Percentiles rank a stretch among this genome's conserved stretches.
Conservation (phyloP, 2,797 vertebrate genomes). For the Phyllotis vaccarum region DNA sequence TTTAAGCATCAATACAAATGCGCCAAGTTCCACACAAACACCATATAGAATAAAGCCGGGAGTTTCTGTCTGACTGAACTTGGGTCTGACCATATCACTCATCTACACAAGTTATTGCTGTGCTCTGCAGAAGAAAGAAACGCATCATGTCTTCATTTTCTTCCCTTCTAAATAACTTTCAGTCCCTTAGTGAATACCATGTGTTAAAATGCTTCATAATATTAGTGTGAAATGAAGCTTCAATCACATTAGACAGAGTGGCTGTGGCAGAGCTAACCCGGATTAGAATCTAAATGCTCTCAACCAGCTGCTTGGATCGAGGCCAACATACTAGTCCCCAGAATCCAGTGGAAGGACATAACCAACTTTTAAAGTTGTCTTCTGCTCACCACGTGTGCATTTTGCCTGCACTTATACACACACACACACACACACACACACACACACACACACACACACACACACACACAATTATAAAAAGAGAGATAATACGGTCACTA, state of each 20-base stretch:
- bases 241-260: background rate
- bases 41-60: background rate
- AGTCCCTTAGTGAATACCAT: background rate
- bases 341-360: background rate
- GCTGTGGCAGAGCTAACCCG: background rate
- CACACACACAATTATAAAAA: background rate
- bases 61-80: background rate
- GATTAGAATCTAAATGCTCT: background rate
- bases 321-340: background rate
- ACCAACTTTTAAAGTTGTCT: background rate
- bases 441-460: no score
- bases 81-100: background rate
- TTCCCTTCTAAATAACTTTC: background rate
- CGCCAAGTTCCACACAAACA: background rate
- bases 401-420: background rate
- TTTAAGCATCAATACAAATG: background rate
- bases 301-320: background rate
- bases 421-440: no score
- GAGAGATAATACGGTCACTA: no score
- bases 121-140: background rate
- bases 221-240: background rate
- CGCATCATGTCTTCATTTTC: background rate
- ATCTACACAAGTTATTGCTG: background rate
- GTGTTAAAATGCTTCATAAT: background rate
- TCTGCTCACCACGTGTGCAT: background rate